These are phyloP conservation scores for Hypothenemus hampei DNA, from an alignment of 1,140 invertebrate genomes.

Conservation along the genomic window DNA sequence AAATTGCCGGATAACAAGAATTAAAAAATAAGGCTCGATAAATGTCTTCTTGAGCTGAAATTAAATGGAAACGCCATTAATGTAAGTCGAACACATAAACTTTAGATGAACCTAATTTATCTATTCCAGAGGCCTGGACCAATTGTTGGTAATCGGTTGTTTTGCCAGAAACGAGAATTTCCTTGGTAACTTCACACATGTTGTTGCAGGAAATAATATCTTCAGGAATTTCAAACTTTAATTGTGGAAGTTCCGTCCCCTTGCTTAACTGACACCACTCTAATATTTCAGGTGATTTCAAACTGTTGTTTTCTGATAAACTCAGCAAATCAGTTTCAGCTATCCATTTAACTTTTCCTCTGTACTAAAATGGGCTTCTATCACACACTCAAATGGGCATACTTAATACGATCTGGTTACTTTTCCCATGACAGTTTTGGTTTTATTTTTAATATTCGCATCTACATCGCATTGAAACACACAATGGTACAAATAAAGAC, in stretches of 20 bases:
- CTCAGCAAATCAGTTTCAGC: conserved; percentile 30
- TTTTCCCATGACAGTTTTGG: conserved; percentile 34
- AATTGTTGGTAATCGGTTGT: conserved; percentile 29
- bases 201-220: conserved; percentile 24
- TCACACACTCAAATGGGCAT: background rate
- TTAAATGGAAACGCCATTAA: background rate
- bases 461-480: conserved; percentile 27
- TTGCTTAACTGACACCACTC: conserved; percentile 23
- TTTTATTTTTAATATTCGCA: conserved; percentile 29
- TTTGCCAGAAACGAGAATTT: conserved; percentile 32
- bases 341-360: conserved; percentile 37
- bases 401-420: conserved; percentile 22
- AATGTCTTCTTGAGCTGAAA: conserved; percentile 30
- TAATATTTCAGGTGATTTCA: conserved; percentile 35
- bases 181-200: conserved; percentile 34
- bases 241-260: conserved; percentile 2
- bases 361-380: conserved; percentile 30
- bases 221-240: conserved; percentile 14
- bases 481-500: conserved; percentile 24
- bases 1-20: conserved; percentile 45
- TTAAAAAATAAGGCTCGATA: conserved; percentile 44
- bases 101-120: conserved; percentile 26
- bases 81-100: background rate
- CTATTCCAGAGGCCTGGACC: conserved; percentile 32
- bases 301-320: conserved; percentile 22